phyloP scores from a whole-genome alignment of 2,797 vertebrate genomes.

The Knipowitschia caucasica region DNA sequence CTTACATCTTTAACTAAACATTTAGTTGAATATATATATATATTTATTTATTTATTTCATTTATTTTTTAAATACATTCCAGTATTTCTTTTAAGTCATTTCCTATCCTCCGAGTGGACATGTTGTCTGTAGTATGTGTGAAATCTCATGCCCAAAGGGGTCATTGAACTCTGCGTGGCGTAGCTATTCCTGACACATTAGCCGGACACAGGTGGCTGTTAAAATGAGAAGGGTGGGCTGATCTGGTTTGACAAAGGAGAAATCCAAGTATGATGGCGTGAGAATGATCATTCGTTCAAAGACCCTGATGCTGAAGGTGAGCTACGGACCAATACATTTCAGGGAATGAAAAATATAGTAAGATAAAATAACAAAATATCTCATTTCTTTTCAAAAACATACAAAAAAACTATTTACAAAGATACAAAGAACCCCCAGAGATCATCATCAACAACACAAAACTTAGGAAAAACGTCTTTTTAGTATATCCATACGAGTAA shows the following conservation, averaged over 20 bases:
- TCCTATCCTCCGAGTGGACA: not conserved
- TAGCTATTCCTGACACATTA: slow-evolving; percentile 51
- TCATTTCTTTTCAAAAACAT: no score
- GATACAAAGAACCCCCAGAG: no score
- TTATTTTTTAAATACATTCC: not conserved
- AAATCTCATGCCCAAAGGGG: slow-evolving; percentile 21
- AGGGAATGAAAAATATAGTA: no score
- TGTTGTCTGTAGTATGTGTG: slow-evolving; percentile 12
- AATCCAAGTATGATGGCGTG: slow-evolving; percentile 12
- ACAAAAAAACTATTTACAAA: no score
- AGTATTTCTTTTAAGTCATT: not conserved
- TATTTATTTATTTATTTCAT: no score
- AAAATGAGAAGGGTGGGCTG: slow-evolving; percentile 22
- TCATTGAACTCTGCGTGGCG: slow-evolving; percentile 19
- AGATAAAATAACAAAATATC: no score
- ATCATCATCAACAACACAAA: no score
- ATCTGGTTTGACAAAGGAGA: slow-evolving; percentile 13
- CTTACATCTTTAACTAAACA: no score
- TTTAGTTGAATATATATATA: no score
- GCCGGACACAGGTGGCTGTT: slow-evolving; percentile 17
- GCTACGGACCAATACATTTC: not conserved
- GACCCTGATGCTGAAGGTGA: no score
- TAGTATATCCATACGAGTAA: no score
- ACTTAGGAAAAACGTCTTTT: no score
- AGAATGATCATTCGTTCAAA: slow-evolving; percentile 10